These are phyloP conservation scores for Drosophila lacicola DNA, from an alignment of 2,888 invertebrate species.

Conservation along the genomic window DNA sequence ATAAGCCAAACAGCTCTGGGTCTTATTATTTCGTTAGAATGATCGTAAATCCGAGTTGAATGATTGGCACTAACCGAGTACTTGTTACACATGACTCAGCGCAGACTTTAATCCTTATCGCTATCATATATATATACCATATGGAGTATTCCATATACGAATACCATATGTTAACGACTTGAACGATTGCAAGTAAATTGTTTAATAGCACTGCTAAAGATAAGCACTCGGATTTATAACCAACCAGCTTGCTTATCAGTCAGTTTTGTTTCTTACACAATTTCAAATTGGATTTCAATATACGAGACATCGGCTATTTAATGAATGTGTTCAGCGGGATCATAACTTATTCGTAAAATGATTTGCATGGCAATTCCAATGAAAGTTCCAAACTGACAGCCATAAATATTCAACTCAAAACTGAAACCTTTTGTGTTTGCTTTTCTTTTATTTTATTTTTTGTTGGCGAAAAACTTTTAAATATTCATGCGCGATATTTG, in stretches of 20 bases:
- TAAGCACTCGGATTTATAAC: conserved; percentile 57
- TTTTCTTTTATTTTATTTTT: conserved; percentile 4
- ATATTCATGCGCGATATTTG: conserved; percentile 78
- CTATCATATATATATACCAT: conserved; percentile 5
- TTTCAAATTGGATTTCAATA: neutral
- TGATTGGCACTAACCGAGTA: conserved; percentile 24
- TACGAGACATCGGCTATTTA: conserved; percentile 12
- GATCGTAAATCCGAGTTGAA: conserved; percentile 38
- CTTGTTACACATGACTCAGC: conserved; percentile 34
- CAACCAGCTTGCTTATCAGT: conserved; percentile 32
- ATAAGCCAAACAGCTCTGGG: conserved; percentile 25
- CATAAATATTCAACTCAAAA: conserved; percentile 63
- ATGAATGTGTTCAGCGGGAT: conserved; percentile 27
- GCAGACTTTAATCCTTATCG: conserved; percentile 26
- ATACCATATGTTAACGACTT: conserved; percentile 16
- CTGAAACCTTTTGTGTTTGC: conserved; percentile 49
- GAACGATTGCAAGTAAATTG: conserved; percentile 59
- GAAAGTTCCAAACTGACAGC: conserved; percentile 47
- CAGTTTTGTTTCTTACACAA: neutral
- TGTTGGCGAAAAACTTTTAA: conserved; percentile 59
- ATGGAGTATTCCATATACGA: conserved; percentile 1
- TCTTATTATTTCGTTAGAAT: conserved; percentile 7
- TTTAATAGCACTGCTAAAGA: conserved; percentile 54
- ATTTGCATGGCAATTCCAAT: conserved; percentile 58
- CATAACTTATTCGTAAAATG: conserved; percentile 44